A percentile compares a stretch with the other conserved stretches of the same genome.
phyloP scores from a whole-genome alignment of 2,113 vertebrate genomes.

The Cheirogaleus medius region DNA sequence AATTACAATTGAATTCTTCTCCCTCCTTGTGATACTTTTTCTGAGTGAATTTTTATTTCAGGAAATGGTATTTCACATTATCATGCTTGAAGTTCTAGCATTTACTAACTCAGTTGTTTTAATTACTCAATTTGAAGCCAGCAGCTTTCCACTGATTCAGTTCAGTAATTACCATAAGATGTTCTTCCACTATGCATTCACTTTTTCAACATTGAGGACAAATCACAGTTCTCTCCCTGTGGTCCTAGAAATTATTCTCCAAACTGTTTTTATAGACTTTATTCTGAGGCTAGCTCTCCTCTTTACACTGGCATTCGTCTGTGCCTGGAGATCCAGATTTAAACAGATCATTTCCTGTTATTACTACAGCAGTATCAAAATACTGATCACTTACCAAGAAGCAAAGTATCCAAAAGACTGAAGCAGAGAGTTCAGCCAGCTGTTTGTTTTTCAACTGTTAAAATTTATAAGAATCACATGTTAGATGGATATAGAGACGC shows the following conservation, averaged over 20 bases:
- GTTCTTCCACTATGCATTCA: neutral
- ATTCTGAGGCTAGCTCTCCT: conserved; percentile 36
- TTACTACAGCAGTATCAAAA: conserved; percentile 70
- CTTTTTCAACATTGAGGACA: conserved; percentile 28
- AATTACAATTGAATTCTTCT: neutral
- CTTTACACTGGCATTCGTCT: conserved; percentile 59
- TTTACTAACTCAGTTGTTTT: neutral
- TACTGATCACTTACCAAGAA: conserved; percentile 61
- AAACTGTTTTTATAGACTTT: conserved; percentile 66
- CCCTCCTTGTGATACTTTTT: conserved; percentile 34
- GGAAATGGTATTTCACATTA: conserved; percentile 1
- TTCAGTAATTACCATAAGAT: neutral
- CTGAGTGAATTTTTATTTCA: conserved; percentile 44
- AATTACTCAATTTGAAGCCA: neutral
- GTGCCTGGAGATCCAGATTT: conserved; percentile 58
- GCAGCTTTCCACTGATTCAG: neutral
- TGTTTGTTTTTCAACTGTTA: conserved; percentile 63
- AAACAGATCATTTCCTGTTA: conserved; percentile 75
- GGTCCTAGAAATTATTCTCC: conserved; percentile 61
- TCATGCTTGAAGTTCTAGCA: neutral
- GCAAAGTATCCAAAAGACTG: conserved; percentile 37
- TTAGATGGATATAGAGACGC: conserved; percentile 27
- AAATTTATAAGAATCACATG: conserved; percentile 42
- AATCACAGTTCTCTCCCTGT: conserved; percentile 47
- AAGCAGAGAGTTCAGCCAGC: conserved; percentile 54